These are phyloP conservation scores for Epizoanthus stellaris DNA, from an alignment of 92 coral and sea anemone genomes.

Conservation along the genomic window DNA sequence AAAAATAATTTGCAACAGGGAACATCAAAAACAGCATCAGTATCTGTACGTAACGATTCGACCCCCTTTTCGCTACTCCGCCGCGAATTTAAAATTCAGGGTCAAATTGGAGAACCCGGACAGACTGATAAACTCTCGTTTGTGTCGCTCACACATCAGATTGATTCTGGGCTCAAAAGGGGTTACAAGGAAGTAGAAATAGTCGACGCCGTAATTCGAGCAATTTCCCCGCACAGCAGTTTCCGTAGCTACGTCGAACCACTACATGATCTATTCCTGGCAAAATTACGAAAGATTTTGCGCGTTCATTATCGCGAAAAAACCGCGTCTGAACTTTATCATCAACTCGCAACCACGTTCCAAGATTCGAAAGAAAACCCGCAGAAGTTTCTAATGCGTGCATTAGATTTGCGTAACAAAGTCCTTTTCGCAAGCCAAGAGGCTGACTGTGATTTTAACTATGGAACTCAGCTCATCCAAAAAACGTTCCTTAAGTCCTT, in stretches of 20 bases:
- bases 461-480: constrained; percentile 62
- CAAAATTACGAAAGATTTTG: constrained; percentile 47
- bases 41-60: too few relatives aligned
- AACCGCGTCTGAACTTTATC: constrained; percentile 48
- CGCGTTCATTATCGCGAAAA: constrained; percentile 47
- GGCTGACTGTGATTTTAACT: constrained; percentile 69
- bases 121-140: constrained; percentile 62
- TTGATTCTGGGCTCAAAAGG: constrained; percentile 63
- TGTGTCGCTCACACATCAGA: constrained; percentile 68
- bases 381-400: constrained; percentile 54
- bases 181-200: constrained; percentile 57
- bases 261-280: constrained; percentile 28
- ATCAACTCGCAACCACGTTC: constrained; percentile 47
- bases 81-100: constrained; percentile 41
- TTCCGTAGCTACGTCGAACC: constrained; percentile 67
- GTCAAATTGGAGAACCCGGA: constrained; percentile 55
- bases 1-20: too few relatives aligned
- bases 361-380: constrained; percentile 45
- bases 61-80: too few relatives aligned
- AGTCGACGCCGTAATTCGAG: constrained; percentile 53
- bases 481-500: constrained; percentile 64
- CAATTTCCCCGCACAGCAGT: constrained; percentile 63
- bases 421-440: constrained; percentile 73
- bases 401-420: constrained; percentile 62
- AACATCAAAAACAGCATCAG: too few relatives aligned